Evolutionary conservation across 2,113 vertebrate species (phyloP).

Genomic region (Orientallactaga bullata): DNA sequence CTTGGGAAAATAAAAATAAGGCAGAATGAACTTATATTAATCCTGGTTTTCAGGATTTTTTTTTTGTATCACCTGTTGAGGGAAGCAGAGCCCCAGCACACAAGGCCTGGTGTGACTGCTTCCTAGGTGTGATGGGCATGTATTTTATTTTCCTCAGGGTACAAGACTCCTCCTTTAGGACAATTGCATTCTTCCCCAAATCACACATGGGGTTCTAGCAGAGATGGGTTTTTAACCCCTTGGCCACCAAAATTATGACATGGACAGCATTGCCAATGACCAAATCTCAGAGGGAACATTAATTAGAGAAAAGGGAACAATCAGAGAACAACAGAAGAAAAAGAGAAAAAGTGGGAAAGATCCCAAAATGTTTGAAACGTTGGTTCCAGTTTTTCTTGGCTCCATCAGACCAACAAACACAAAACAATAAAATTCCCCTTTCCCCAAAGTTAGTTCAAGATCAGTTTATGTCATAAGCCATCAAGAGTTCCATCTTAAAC

Average conservation of each 20-base stretch:
- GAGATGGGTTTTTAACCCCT: neutral
- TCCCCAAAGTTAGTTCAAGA: slow-evolving; percentile 28
- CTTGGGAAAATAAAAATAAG: neutral
- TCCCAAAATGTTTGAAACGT: neutral
- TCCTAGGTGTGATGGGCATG: neutral
- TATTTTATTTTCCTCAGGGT: neutral
- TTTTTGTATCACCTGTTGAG: neutral
- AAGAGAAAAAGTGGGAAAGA: neutral
- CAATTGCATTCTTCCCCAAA: neutral
- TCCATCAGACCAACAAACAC: neutral
- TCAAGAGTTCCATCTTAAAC: slow-evolving; percentile 38
- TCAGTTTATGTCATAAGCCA: neutral
- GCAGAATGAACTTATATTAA: neutral
- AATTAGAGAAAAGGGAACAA: slow-evolving; percentile 35
- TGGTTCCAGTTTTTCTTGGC: neutral
- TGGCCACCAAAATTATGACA: neutral
- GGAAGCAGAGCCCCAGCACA: neutral
- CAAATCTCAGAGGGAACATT: slow-evolving; percentile 12
- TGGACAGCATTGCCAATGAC: neutral
- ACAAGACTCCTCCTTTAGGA: neutral
- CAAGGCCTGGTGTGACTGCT: neutral
- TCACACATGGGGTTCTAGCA: neutral
- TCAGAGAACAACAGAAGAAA: slow-evolving; percentile 45
- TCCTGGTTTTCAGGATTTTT: slow-evolving; percentile 36
- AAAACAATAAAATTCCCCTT: slow-evolving; percentile 23